A percentile compares a stretch with the other conserved stretches of the same genome.
Conservation (phyloP, 2,113 vertebrate species). For the Embiotoca jacksoni region DNA sequence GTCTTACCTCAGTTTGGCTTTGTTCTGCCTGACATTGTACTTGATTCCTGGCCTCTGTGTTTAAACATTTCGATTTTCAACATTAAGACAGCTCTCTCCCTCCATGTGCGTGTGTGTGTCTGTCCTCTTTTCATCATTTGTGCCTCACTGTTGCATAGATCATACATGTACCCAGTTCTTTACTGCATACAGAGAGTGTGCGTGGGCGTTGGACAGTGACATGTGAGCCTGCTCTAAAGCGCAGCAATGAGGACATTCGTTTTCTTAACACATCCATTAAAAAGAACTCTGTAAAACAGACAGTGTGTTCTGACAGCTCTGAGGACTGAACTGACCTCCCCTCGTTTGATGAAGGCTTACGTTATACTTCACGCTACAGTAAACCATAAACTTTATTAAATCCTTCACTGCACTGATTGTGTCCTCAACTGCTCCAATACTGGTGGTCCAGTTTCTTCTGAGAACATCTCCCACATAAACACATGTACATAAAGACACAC, state of each 20-base stretch:
- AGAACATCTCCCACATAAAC: neutral
- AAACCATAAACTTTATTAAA: constrained; percentile 5
- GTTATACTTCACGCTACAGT: neutral
- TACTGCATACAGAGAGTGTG: constrained; percentile 10
- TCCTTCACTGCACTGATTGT: neutral
- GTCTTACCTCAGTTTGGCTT: too few relatives aligned
- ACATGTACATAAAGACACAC: neutral
- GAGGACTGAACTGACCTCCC: neutral
- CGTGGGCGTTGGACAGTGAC: constrained; percentile 43
- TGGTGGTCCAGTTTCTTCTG: neutral
- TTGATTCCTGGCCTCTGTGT: neutral
- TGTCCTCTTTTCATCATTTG: constrained; percentile 23
- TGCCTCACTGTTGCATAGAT: constrained; percentile 17
- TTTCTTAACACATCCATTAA: constrained; percentile 38
- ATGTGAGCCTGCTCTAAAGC: constrained; percentile 37
- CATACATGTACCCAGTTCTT: constrained; percentile 17
- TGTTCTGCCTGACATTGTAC: too few relatives aligned
- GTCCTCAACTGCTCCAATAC: neutral
- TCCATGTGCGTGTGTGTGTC: neutral
- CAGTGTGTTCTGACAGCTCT: constrained; percentile 5
- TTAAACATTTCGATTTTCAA: constrained; percentile 16
- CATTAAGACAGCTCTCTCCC: neutral
- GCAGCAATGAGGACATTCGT: constrained; percentile 20
- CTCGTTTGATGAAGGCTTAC: neutral
- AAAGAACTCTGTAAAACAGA: constrained; percentile 1